A percentile compares a stretch with the other conserved stretches of the same genome.
Conservation (phyloP, 1,140 invertebrate species). For the Cylas formicarius region DNA sequence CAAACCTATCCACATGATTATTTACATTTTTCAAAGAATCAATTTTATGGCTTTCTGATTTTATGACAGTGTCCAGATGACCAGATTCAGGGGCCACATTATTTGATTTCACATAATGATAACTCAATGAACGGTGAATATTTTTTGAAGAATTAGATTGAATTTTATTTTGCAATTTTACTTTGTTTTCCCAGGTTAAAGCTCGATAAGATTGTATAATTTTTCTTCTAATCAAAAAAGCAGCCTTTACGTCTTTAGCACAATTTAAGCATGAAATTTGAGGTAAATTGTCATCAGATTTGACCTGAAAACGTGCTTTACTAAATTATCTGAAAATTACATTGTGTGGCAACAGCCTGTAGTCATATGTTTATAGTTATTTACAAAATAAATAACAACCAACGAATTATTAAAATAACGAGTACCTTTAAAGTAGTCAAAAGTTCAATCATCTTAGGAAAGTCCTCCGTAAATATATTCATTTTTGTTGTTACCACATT, state of each 20-base stretch:
- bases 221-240: conserved; percentile 19
- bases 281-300: conserved; percentile 19
- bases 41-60: too few species aligned
- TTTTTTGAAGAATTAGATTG: too few species aligned
- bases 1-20: too few species aligned
- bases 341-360: background rate
- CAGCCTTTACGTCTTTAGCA: conserved; percentile 23
- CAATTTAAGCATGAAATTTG: conserved; percentile 25
- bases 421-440: conserved; percentile 27
- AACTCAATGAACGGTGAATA: too few species aligned
- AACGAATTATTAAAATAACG: too few species aligned
- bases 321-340: background rate
- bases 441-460: conserved; percentile 26
- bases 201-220: conserved; percentile 22
- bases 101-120: too few species aligned
- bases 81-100: too few species aligned
- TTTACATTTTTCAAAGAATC: too few species aligned
- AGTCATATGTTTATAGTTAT: background rate
- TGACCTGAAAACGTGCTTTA: conserved; percentile 18
- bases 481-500: conserved; percentile 19
- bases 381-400: background rate
- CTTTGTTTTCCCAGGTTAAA: too few species aligned
- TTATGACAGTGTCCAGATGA: too few species aligned
- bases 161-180: too few species aligned
- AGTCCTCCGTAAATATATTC: conserved; percentile 23